A percentile compares a stretch with the other conserved stretches of the same genome.
Conservation (phyloP, 2,888 invertebrate genomes). For the Dynastes hyllus region DNA sequence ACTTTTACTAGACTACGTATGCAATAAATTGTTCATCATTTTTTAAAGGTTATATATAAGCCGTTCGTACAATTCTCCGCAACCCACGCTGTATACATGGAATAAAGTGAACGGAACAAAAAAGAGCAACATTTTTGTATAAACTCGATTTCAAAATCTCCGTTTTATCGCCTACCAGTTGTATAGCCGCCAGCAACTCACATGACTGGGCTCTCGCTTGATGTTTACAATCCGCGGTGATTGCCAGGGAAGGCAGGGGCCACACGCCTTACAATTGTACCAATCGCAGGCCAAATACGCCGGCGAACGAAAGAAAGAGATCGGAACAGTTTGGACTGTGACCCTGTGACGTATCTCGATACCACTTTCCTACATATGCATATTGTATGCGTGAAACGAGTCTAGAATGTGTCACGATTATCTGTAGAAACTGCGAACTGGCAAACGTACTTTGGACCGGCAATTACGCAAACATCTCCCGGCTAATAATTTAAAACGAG, state of each 20-base stretch:
- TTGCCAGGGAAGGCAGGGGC: neutral
- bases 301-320: neutral
- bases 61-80: neutral
- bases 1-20: neutral
- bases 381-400: neutral
- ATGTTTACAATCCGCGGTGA: neutral
- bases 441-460: neutral
- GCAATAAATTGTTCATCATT: neutral
- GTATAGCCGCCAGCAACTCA: neutral
- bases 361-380: neutral
- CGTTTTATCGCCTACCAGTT: neutral
- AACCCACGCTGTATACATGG: neutral
- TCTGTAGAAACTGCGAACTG: neutral
- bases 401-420: slow-evolving; percentile 3
- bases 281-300: slow-evolving; percentile 9
- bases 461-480: slow-evolving; percentile 2
- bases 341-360: slow-evolving; percentile 1
- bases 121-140: neutral
- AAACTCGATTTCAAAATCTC: slow-evolving; percentile 6
- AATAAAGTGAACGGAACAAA: neutral
- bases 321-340: neutral
- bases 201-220: neutral
- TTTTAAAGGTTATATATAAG: neutral
- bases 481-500: too few relatives aligned
- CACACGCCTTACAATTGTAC: slow-evolving; percentile 6